phyloP scores from a whole-genome alignment of 2,797 vertebrate species.

The Micromesistius poutassou region DNA sequence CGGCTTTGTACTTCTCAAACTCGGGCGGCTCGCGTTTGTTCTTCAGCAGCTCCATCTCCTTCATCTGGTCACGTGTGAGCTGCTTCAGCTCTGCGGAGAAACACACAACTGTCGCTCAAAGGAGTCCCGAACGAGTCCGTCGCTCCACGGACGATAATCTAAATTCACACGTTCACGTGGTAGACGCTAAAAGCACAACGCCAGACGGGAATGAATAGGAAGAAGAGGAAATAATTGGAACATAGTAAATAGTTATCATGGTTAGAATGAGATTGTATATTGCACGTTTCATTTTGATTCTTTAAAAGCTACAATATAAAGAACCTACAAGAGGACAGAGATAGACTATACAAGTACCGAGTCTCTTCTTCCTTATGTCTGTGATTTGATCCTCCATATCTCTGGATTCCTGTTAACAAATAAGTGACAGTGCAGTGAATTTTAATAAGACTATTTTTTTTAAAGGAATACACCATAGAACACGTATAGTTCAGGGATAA shows the following conservation, averaged over 20 bases:
- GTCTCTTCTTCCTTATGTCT: conserved; percentile 71
- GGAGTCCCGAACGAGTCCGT: not conserved
- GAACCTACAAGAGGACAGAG: not conserved
- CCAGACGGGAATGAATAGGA: not conserved
- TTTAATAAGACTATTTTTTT: not conserved
- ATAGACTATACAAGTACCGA: conserved; percentile 55
- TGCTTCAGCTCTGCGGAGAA: conserved; percentile 66
- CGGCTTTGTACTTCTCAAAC: conserved; percentile 60
- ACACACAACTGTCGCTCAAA: not conserved
- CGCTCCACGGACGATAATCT: not conserved
- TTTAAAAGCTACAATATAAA: not conserved
- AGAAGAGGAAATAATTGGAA: not conserved
- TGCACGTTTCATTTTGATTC: not conserved
- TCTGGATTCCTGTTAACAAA: conserved; percentile 63
- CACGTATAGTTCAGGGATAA: not conserved
- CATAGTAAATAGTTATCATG: not conserved
- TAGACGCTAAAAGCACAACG: not conserved
- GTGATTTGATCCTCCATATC: conserved; percentile 71
- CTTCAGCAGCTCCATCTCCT: conserved; percentile 66
- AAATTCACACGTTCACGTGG: not conserved
- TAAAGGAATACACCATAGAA: not conserved
- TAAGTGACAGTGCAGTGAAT: not conserved
- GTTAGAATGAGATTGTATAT: not conserved
- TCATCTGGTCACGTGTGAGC: conserved; percentile 71
- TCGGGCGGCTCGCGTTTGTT: conserved; percentile 59